Evolutionary conservation across 2,888 invertebrate genomes (phyloP).

Genomic region (Phengaris arion): DNA sequence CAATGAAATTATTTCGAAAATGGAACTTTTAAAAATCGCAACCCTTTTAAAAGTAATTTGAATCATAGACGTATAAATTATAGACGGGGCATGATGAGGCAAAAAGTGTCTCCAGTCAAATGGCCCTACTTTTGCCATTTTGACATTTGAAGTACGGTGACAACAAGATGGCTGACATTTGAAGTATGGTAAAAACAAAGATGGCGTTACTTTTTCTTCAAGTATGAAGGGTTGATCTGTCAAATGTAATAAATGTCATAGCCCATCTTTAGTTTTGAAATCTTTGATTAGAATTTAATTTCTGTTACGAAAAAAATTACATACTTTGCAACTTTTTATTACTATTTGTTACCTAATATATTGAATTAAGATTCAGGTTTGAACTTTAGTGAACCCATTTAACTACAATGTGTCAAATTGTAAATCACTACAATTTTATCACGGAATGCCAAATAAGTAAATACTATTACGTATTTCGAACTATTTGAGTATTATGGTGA

Average conservation of each 20-base stretch:
- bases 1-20: background rate
- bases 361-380: background rate
- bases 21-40: background rate
- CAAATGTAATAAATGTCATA: too few relatives aligned
- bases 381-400: slow-evolving; percentile 19
- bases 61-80: background rate
- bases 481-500: background rate
- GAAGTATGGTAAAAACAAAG: too few relatives aligned
- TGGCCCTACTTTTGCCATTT: too few relatives aligned
- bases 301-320: background rate
- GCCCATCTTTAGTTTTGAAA: too few relatives aligned
- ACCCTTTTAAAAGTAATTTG: background rate
- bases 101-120: too few relatives aligned
- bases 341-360: background rate
- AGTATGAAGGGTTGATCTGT: too few relatives aligned
- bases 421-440: slow-evolving; percentile 15
- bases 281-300: background rate
- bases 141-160: too few relatives aligned
- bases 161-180: too few relatives aligned
- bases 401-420: slow-evolving; percentile 19
- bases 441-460: slow-evolving; percentile 23
- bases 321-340: background rate
- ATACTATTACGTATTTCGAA: slow-evolving; percentile 8
- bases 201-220: too few relatives aligned
- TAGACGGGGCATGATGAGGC: too few relatives aligned